Conservation (phyloP, 1,140 invertebrate genomes). For the Conus ventricosus region DNA sequence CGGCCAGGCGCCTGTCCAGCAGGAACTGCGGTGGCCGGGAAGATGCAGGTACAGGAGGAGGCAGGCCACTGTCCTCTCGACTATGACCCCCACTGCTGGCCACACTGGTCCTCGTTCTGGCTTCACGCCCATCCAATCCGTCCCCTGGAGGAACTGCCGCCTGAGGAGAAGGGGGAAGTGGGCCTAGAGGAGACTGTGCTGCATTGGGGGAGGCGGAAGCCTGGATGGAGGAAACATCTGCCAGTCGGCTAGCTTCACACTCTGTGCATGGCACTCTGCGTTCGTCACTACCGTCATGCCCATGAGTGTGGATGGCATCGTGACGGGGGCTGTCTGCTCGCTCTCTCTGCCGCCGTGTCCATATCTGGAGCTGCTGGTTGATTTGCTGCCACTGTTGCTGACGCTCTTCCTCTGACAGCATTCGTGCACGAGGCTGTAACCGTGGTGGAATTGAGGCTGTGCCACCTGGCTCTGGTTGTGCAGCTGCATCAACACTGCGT, state of each 20-base stretch:
- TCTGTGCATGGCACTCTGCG: slow-evolving; percentile 28
- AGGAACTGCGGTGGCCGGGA: background rate
- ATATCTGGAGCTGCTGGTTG: slow-evolving; percentile 67
- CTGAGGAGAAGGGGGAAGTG: slow-evolving; percentile 11
- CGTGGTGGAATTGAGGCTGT: slow-evolving; percentile 52
- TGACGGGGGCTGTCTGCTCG: slow-evolving; percentile 41
- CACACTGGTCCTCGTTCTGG: slow-evolving; percentile 7
- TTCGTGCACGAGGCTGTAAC: slow-evolving; percentile 56
- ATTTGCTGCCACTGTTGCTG: slow-evolving; percentile 68
- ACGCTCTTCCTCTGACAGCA: slow-evolving; percentile 66
- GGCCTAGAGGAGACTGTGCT: slow-evolving; percentile 45
- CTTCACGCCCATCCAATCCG: slow-evolving; percentile 10
- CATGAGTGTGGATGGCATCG: slow-evolving; percentile 34
- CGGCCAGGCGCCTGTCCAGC: slow-evolving; percentile 3
- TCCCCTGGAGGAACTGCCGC: slow-evolving; percentile 1
- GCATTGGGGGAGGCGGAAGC: slow-evolving; percentile 32
- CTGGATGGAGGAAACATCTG: background rate
- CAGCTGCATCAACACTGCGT: slow-evolving; percentile 43
- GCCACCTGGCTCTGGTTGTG: slow-evolving; percentile 31
- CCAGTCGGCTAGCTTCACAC: slow-evolving; percentile 26
- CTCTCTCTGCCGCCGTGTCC: slow-evolving; percentile 63
- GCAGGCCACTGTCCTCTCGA: background rate
- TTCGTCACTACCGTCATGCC: slow-evolving; percentile 30
- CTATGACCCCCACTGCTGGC: slow-evolving; percentile 25
- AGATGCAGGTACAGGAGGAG: slow-evolving; percentile 1